Conservation (phyloP, 2,888 invertebrate species). For the Epistrophe eligans region DNA sequence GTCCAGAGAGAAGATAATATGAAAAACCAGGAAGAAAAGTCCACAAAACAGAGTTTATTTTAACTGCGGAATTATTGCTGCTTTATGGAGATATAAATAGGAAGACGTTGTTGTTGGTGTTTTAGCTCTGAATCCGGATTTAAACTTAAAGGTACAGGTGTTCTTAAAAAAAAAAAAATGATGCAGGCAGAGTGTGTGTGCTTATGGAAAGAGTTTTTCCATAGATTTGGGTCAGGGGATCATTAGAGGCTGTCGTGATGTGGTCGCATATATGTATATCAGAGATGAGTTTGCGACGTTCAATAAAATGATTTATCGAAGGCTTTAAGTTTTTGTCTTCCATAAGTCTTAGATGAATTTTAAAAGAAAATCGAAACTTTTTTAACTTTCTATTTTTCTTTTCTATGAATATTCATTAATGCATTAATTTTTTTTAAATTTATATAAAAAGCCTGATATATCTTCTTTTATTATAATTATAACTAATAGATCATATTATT, state of each 20-base stretch:
- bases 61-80: conserved; percentile 43
- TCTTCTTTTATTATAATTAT: background rate
- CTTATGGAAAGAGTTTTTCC: conserved; percentile 28
- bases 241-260: conserved; percentile 59
- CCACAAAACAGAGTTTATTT: conserved; percentile 36
- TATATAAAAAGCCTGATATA: background rate
- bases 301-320: conserved; percentile 8
- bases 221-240: conserved; percentile 69
- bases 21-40: conserved; percentile 47
- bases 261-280: conserved; percentile 24
- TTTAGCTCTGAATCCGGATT: conserved; percentile 5
- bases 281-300: conserved; percentile 24
- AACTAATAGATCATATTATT: background rate
- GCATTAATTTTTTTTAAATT: background rate
- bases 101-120: background rate
- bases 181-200: conserved; percentile 2
- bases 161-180: background rate
- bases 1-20: background rate
- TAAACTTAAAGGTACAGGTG: conserved; percentile 36
- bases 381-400: conserved; percentile 43
- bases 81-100: conserved; percentile 22
- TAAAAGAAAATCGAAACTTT: conserved; percentile 26
- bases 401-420: conserved; percentile 37
- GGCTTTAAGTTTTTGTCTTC: background rate
- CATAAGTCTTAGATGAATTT: background rate